Conservation (phyloP, 2,113 vertebrate genomes). For the Narcine bancroftii region DNA sequence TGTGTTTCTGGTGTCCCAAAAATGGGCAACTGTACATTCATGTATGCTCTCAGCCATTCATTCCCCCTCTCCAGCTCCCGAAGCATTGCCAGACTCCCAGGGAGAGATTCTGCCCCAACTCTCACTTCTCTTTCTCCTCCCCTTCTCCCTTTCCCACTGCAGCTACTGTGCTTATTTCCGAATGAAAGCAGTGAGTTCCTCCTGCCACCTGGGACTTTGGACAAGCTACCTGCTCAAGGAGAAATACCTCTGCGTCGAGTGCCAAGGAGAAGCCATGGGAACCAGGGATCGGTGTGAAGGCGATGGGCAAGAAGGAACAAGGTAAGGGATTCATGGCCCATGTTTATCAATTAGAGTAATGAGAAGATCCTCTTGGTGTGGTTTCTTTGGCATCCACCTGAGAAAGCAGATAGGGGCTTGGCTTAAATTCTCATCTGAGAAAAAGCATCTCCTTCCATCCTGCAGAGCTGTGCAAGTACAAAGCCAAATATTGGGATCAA, state of each 20-base stretch:
- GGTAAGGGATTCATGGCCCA: conserved; percentile 45
- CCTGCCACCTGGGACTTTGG: conserved; percentile 59
- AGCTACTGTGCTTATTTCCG: conserved; percentile 71
- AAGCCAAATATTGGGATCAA: too few relatives aligned
- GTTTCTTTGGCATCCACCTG: too few relatives aligned
- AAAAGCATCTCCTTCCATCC: too few relatives aligned
- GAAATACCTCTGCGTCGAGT: conserved; percentile 59
- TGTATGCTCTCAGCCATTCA: not conserved
- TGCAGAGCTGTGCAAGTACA: too few relatives aligned
- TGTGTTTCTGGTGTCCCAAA: too few relatives aligned
- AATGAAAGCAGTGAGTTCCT: conserved; percentile 57
- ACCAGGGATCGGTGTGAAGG: conserved; percentile 55
- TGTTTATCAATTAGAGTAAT: not conserved
- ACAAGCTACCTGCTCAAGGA: conserved; percentile 58
- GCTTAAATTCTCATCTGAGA: too few relatives aligned
- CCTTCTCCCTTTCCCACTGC: not conserved
- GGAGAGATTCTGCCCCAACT: not conserved
- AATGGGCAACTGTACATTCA: not conserved
- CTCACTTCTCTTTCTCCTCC: not conserved
- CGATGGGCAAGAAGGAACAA: conserved; percentile 58
- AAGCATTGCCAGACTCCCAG: not conserved
- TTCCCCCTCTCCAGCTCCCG: not conserved
- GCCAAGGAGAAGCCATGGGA: conserved; percentile 54
- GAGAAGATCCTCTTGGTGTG: too few relatives aligned
- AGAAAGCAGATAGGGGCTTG: too few relatives aligned